Percentiles rank a stretch among this genome's conserved stretches.
Conservation (phyloP, 1,140 invertebrate species). For the Mamestra configurata region DNA sequence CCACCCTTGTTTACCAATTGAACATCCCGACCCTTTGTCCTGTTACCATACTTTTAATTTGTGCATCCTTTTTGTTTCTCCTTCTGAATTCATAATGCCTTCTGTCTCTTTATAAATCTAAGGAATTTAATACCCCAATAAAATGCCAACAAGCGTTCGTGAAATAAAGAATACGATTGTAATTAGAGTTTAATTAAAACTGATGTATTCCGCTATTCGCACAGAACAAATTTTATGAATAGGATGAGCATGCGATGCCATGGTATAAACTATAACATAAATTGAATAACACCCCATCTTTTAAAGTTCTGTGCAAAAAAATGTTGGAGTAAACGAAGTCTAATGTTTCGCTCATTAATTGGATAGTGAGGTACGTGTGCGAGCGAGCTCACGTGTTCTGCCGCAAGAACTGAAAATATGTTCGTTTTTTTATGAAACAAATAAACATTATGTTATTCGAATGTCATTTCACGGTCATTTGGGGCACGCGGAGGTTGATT, state of each 20-base stretch:
- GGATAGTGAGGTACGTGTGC: constrained; percentile 49
- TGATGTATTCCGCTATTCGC: constrained; percentile 59
- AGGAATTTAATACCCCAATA: constrained; percentile 35
- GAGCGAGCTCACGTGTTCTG: constrained; percentile 61
- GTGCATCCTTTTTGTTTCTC: constrained; percentile 44
- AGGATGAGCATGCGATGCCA: constrained; percentile 49
- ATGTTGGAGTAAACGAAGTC: constrained; percentile 56
- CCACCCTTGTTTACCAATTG: constrained; percentile 77
- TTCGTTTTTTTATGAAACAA: constrained; percentile 49
- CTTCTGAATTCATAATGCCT: constrained; percentile 53
- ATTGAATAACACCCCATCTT: constrained; percentile 61
- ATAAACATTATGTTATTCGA: constrained; percentile 53
- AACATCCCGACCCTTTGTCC: constrained; percentile 62
- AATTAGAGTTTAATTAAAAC: constrained; percentile 66
- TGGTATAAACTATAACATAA: constrained; percentile 54
- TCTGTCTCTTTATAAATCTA: neutral
- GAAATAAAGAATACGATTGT: constrained; percentile 13
- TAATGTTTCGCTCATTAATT: constrained; percentile 65
- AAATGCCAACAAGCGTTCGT: neutral
- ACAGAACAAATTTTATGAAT: constrained; percentile 54
- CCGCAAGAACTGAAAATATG: constrained; percentile 62
- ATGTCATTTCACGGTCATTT: constrained; percentile 82
- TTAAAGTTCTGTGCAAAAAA: constrained; percentile 67
- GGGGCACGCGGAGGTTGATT: constrained; percentile 62
- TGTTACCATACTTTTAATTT: constrained; percentile 55